Conservation (phyloP, 2,113 vertebrate genomes). For the Rafetus swinhoei region DNA sequence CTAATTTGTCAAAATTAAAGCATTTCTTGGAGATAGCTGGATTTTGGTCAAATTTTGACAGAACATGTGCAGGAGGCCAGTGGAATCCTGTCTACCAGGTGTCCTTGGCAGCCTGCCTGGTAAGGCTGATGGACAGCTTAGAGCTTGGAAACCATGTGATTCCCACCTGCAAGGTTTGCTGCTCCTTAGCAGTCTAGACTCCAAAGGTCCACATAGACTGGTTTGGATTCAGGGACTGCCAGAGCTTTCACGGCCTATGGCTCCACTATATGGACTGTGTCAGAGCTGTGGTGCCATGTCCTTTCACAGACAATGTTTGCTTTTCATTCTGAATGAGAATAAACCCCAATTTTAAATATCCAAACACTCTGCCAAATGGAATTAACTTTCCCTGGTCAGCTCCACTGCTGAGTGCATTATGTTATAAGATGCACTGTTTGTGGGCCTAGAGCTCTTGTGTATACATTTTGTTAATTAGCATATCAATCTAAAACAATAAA, state of each 20-base stretch:
- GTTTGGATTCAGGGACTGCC: background rate
- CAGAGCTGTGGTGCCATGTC: too few species aligned
- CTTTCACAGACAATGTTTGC: background rate
- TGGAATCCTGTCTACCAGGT: too few species aligned
- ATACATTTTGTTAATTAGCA: background rate
- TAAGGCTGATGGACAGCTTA: background rate
- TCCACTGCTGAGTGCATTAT: background rate
- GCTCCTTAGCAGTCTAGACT: background rate
- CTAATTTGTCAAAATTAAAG: background rate
- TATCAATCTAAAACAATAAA: background rate
- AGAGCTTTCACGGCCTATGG: background rate
- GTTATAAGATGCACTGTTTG: background rate
- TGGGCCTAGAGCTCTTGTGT: background rate
- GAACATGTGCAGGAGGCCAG: background rate
- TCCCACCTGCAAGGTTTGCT: background rate
- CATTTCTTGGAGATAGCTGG: background rate
- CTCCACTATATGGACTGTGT: background rate
- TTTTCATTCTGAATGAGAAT: background rate
- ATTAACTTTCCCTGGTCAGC: background rate
- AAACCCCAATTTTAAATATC: background rate
- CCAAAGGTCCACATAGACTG: background rate
- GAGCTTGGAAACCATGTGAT: background rate
- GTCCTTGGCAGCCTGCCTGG: background rate
- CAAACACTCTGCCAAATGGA: background rate
- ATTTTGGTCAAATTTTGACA: background rate